Evolutionary conservation across 2,113 vertebrate species (phyloP), one percentile per base, ranked within the genome.

Genomic region (Podarcis cretensis): DNA sequence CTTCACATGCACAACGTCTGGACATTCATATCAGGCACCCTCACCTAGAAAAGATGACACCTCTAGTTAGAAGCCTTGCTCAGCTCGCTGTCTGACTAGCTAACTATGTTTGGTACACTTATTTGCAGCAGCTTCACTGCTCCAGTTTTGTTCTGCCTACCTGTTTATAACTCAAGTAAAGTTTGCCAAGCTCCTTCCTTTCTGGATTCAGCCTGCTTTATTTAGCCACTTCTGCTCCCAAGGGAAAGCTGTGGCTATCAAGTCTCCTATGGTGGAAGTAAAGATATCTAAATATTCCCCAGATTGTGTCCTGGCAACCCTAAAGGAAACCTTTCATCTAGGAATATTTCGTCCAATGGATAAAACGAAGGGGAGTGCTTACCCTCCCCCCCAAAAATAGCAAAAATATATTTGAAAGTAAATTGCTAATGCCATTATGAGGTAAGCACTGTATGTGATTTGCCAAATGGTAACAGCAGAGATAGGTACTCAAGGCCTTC

Each of bases 401-500:
- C 18, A 75, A 68, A 68, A 59, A 63, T 35, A 57, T 81, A 81
- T 80, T 59, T 69, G 7, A 63, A 63, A 43, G 57, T 43, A 81
- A 43, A 32, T 63, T 35, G 23, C 37, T 82, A 81, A 32, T 65
- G 59, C 65, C 23, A 27, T 35, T 35, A 79, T 69, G 85, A 68
- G 59, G 6, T 21, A 57, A n/a, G 37, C 23, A 76, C 13, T 77
- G 32, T 76, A 85, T 23, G 25, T 23, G 25, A 73, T 81, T 71
- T 73, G 65, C 37, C 78, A 81, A 48, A 48, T n/a, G 20, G 59
- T 65, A 40, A 30, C 25, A 43, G 65, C 7, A 37, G 35, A 43
- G 23, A 75, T 30, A 37, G 48, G n/a, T 48, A 23, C 68, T 82
- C 57, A 40, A 63, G 18, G 43, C 86, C 81, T 93, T 92, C 88